Evolutionary conservation across 1,140 invertebrate species (phyloP).

Genomic region (Pogonognathellus flavescens): DNA sequence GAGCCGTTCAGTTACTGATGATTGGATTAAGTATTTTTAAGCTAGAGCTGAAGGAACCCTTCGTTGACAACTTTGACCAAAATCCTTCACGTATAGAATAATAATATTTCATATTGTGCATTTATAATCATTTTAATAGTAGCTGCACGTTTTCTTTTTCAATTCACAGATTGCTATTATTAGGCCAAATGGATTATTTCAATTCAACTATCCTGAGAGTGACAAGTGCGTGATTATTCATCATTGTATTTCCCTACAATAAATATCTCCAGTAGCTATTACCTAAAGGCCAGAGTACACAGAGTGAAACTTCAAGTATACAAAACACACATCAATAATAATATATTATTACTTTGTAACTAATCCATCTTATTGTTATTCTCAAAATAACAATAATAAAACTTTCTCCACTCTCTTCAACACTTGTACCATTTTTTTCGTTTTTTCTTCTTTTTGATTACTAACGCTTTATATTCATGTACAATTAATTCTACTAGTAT

Average conservation of each 20-base stretch:
- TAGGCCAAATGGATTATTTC: constrained; percentile 10
- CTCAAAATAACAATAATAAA: no score
- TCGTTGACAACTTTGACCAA: neutral
- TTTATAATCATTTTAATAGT: neutral
- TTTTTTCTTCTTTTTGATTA: no score
- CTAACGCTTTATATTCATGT: no score
- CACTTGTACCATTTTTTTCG: no score
- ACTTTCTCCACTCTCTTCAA: no score
- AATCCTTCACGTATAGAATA: neutral
- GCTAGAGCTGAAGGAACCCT: constrained; percentile 6
- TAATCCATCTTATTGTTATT: no score
- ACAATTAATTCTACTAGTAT: no score
- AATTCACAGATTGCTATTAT: neutral
- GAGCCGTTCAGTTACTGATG: neutral
- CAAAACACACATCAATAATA: neutral
- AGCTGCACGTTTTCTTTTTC: neutral
- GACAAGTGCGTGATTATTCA: neutral
- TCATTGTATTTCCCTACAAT: neutral
- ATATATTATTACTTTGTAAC: no score
- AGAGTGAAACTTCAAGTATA: neutral
- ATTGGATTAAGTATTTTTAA: neutral
- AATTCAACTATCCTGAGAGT: neutral
- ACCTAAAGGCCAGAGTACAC: no score
- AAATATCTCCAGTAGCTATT: neutral
- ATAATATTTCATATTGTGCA: constrained; percentile 3